Base-by-base conservation (phyloP, 64 coral and sea anemone species). In the Montipora cactus region DNA sequence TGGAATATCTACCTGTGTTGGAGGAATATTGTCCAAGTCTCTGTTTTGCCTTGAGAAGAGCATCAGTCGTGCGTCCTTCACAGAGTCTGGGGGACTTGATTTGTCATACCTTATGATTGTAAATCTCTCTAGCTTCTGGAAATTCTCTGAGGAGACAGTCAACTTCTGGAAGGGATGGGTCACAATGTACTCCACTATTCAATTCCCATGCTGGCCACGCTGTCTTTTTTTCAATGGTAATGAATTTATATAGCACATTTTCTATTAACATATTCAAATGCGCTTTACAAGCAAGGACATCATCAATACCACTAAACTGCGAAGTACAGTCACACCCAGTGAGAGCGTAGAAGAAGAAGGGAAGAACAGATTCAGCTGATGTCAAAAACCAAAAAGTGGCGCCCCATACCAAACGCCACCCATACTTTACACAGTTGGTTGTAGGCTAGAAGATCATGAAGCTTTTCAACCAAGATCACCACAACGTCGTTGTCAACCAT, bases 101-200 rank as follows among this genome's bases (percentile, higher is more conserved):
- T 79, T 95, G 71, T 95, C 90, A 59, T 95, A 95, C 89, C 89
- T 89, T 49, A 95, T 82, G 9, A 95, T 68, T 21, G 67, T 89
- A 23, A 95, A 44, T 89, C 77, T 81, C 50, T 95, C 90, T 23
- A 92, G 88, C 14, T 49, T 87, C 73, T 91, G 28, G 74, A 91
- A 95, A 67, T 57, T 87, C 64, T 87, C 81, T 47, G 93, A 91
- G 9, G 79, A 44, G 18, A 86, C 8, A 50, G 1, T 81, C 18
- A 95, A 48, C 19, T 66, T 9, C 75, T 95, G 20, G 21, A 91
- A 95, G 48, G 81, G 74, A 51, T 90, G 78, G n/a, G 15, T 49
- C 2, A 79, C 19, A 4, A 90, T 75, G 80, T 78, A 6, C 68
- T 70, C 79, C 47, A 95, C 37, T 37, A 57, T 7, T 47, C 15